Evolutionary conservation across 1,140 invertebrate species (phyloP).

Genomic region (Oreohelix idahoensis): DNA sequence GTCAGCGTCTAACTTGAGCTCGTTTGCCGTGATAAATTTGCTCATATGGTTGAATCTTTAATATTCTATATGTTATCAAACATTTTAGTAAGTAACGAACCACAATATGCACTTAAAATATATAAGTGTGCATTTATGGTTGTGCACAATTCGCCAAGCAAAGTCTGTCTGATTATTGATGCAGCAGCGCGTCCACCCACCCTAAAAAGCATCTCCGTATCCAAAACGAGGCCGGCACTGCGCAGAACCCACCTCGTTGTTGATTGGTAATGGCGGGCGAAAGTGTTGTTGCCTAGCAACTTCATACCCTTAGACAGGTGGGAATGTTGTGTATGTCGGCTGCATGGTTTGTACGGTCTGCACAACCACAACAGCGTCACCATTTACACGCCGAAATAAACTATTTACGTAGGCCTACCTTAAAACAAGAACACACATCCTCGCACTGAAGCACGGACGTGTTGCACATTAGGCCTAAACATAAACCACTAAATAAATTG

Average conservation of each 20-base stretch:
- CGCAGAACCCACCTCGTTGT: neutral
- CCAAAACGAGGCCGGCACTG: slow-evolving; percentile 22
- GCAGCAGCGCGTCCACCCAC: neutral
- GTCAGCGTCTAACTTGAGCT: neutral
- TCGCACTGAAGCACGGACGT: too few relatives aligned
- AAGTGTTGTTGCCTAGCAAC: slow-evolving; percentile 22
- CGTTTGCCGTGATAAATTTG: neutral
- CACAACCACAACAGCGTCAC: too few relatives aligned
- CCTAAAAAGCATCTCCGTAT: neutral
- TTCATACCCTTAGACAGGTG: neutral
- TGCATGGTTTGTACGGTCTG: too few relatives aligned
- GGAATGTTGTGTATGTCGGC: neutral
- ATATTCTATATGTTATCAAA: neutral
- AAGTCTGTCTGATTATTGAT: neutral
- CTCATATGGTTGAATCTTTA: neutral
- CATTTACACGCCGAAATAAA: too few relatives aligned
- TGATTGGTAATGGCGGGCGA: slow-evolving; percentile 23
- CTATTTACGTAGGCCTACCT: too few relatives aligned
- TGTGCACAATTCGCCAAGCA: neutral
- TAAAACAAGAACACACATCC: too few relatives aligned
- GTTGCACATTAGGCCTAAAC: too few relatives aligned
- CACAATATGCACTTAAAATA: neutral
- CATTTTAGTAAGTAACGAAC: neutral
- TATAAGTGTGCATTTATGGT: neutral
- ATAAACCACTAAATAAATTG: too few relatives aligned